Conservation (phyloP, 2,797 vertebrate genomes). For the Onychomys arenicola region DNA sequence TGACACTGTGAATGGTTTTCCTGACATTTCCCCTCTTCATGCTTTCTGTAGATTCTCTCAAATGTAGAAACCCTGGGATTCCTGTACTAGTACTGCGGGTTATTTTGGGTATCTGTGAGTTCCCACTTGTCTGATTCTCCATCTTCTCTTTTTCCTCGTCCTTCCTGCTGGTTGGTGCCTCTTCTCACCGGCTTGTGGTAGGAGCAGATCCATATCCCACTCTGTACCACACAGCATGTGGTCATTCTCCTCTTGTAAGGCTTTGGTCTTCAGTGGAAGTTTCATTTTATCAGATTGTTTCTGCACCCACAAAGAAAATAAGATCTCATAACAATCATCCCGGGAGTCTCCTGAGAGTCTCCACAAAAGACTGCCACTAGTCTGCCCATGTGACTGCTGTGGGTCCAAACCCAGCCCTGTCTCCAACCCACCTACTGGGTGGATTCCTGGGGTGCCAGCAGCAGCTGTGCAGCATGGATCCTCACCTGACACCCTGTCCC, state of each 20-base stretch:
- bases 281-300: neutral
- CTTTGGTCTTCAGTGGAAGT: neutral
- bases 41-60: neutral
- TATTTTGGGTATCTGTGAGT: neutral
- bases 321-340: rapidly evolving
- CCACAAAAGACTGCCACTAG: neutral
- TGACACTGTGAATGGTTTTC: neutral
- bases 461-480: neutral
- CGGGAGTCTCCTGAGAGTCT: neutral
- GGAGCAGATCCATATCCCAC: neutral
- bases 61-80: neutral
- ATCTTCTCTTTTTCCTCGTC: neutral
- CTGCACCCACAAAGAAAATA: neutral
- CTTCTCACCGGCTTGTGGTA: neutral
- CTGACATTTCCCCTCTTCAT: neutral
- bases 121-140: no score
- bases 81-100: neutral
- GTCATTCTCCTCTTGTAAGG: neutral
- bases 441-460: neutral
- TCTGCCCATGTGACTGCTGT: neutral
- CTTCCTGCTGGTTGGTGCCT: neutral
- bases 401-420: neutral
- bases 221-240: neutral
- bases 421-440: neutral
- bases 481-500: neutral